Base-by-base conservation (phyloP, 2,113 vertebrate species). In the Gadus macrocephalus region DNA sequence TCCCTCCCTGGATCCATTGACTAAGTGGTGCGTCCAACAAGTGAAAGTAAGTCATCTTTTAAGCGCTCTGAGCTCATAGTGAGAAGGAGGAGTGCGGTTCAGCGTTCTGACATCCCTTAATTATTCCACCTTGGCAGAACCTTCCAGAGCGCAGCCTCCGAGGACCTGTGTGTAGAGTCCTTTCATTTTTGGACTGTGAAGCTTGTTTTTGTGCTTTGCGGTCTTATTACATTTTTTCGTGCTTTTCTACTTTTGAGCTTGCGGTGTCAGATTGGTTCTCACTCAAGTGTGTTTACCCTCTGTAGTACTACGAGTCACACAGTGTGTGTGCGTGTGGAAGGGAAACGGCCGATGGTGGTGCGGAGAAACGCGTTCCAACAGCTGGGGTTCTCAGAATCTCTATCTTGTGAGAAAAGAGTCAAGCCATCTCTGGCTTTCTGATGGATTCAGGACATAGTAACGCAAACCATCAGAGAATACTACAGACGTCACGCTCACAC, bases 41-140 rank as follows among this genome's bases (percentile, higher is more conserved):
- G 90, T 93, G 89, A 91, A 90, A 92, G 93, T 90, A 91, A 94
- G 95, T 93, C 91, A 92, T 93, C 92, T 94, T 93, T 87, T 79
- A 87, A 87, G 85, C 85, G 90, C 92, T 91, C 90, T 94, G 93
- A 92, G 90, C 91, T 93, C 90, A 94, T 93, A 91, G 92, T 9
- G 42, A 49, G 25, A 25, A 25, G 87, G 81, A 86, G 90, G 89
- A 91, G 11, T 89, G n/a, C 95, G 89, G 55, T 95, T 96, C 94
- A 89, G 83, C 80, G 20, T 81, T 85, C 84, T 53, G 59, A 80
- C 67, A 60, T 78, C 75, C 77, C 83, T 85, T 87, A 82, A 83
- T 85, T 86, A 75, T 78, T 75, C 66, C 72, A 80, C 78, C 69
- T 49, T 49, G 42, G 77, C 58, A 12, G 60, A 70, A 72, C 80